Evolutionary conservation across 2,888 invertebrate genomes (phyloP).

Genomic region (Tenodera sinensis): DNA sequence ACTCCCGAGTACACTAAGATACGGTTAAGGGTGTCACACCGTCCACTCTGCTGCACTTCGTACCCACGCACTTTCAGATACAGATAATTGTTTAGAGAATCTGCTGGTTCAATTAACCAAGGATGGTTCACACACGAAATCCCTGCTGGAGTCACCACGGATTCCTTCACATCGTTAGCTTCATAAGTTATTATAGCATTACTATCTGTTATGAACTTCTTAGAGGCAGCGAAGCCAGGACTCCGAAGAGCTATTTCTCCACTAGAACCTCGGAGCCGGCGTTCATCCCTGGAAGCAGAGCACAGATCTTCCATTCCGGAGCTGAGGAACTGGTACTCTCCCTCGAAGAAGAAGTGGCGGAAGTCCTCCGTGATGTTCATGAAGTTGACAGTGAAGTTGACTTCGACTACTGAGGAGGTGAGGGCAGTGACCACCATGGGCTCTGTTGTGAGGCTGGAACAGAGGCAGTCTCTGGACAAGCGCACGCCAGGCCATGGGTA

Average conservation of each 20-base stretch:
- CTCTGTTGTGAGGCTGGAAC: slow-evolving; percentile 61
- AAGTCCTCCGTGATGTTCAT: slow-evolving; percentile 82
- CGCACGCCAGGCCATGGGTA: slow-evolving; percentile 67
- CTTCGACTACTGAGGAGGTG: slow-evolving; percentile 65
- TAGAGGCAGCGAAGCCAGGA: slow-evolving; percentile 40
- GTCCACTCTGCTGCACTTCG: slow-evolving; percentile 45
- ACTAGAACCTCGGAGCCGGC: slow-evolving; percentile 65
- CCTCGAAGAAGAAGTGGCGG: slow-evolving; percentile 72
- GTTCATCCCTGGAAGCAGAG: slow-evolving; percentile 61
- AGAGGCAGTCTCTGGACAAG: slow-evolving; percentile 68
- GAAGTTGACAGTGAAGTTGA: slow-evolving; percentile 68
- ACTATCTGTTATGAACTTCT: slow-evolving; percentile 23
- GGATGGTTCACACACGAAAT: slow-evolving; percentile 63
- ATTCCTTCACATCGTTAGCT: slow-evolving; percentile 34
- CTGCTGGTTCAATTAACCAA: slow-evolving; percentile 74
- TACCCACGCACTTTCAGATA: slow-evolving; percentile 68
- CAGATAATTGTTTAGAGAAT: slow-evolving; percentile 63
- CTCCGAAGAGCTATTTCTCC: slow-evolving; percentile 68
- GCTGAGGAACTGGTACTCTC: slow-evolving; percentile 45
- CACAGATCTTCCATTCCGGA: slow-evolving; percentile 53
- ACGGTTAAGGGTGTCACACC: slow-evolving; percentile 66
- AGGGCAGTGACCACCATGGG: slow-evolving; percentile 63
- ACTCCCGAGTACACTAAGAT: slow-evolving; percentile 69
- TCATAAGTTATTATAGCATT: slow-evolving; percentile 5
- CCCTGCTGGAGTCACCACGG: background rate